A percentile compares a stretch with the other conserved stretches of the same genome.
Evolutionary conservation across 2,113 vertebrate genomes (phyloP).

Genomic region (Odontophorus gujanensis): DNA sequence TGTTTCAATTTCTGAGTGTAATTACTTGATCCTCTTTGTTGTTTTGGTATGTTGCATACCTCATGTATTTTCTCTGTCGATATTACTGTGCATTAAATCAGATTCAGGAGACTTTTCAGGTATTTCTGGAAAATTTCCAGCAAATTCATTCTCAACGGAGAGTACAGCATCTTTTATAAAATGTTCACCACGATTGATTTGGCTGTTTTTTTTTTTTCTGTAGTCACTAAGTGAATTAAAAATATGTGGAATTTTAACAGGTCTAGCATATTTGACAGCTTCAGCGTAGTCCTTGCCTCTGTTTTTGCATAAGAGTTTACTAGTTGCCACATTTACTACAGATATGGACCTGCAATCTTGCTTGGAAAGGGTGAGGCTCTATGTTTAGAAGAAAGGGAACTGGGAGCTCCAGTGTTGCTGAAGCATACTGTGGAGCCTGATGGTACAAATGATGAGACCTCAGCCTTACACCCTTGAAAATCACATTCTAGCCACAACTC

Average conservation of each 20-base stretch:
- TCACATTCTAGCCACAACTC: not conserved
- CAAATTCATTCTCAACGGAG: not conserved
- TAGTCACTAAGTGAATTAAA: not conserved
- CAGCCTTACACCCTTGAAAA: not conserved
- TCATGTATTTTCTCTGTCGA: not conserved
- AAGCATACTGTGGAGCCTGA: not conserved
- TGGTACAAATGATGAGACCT: not conserved
- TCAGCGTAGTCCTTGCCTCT: not conserved
- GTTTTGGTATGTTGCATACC: not conserved
- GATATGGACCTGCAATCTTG: not conserved
- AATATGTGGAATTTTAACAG: not conserved
- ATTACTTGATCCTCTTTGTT: not conserved
- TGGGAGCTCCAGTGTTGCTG: not conserved
- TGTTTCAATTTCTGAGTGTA: not conserved
- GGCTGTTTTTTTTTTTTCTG: not conserved
- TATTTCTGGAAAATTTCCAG: not conserved
- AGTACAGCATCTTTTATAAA: not conserved
- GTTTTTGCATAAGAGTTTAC: not conserved
- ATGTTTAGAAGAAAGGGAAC: not conserved
- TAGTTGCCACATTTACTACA: not conserved
- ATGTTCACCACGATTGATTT: not conserved
- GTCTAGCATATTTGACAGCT: not conserved
- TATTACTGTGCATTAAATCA: not conserved
- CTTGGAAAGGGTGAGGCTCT: not conserved
- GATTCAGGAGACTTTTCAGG: not conserved